Percentiles rank a stretch among this genome's conserved stretches.
These are phyloP conservation scores for Hippopotamyrus pictus DNA, from an alignment of 2,797 vertebrate species.

Conservation along the genomic window DNA sequence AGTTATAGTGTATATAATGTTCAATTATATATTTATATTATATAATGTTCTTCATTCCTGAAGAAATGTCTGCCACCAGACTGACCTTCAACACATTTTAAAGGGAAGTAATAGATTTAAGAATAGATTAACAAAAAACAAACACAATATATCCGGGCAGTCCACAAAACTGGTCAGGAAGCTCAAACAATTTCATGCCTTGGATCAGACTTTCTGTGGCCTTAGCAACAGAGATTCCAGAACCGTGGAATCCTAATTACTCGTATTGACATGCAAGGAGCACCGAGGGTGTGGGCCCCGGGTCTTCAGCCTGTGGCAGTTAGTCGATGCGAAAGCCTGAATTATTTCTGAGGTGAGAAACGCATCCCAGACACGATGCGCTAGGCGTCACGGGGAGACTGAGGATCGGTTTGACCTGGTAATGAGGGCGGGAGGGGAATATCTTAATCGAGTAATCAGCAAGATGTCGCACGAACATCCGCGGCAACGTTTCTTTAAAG, in stretches of 20 bases:
- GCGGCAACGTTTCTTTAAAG: background rate
- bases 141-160: background rate
- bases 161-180: background rate
- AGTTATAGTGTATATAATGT: background rate
- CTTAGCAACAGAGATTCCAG: conserved; percentile 41
- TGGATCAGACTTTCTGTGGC: conserved; percentile 22
- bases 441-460: conserved; percentile 55
- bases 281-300: conserved; percentile 57
- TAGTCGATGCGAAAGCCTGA: conserved; percentile 74
- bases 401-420: conserved; percentile 60
- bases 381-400: conserved; percentile 52
- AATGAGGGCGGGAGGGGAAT: conserved; percentile 59
- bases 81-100: background rate
- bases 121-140: background rate
- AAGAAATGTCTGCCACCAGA: background rate
- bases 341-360: conserved; percentile 69
- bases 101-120: background rate
- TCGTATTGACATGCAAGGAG: conserved; percentile 65
- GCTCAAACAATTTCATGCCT: conserved; percentile 3
- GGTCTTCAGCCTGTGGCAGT: conserved; percentile 71
- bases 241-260: conserved; percentile 39
- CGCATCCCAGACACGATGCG: conserved; percentile 65
- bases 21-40: background rate
- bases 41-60: background rate
- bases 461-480: conserved; percentile 48